Conservation (phyloP, 2,888 invertebrate species). For the Orthonychiurus folsomi region DNA sequence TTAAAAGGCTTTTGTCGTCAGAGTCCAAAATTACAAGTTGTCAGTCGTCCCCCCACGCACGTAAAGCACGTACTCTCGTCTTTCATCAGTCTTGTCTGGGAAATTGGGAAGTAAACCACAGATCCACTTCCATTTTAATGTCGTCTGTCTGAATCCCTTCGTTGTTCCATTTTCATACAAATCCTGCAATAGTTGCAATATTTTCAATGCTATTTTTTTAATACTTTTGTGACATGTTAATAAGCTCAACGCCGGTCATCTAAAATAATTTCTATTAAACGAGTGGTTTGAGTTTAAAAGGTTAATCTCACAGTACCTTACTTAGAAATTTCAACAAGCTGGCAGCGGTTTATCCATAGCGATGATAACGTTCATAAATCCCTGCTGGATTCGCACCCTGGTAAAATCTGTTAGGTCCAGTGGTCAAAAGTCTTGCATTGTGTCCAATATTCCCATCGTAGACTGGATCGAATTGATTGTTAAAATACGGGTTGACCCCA, state of each 20-base stretch:
- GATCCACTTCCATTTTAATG: too few relatives aligned
- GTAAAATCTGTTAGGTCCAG: slow-evolving; percentile 13
- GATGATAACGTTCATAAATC: slow-evolving; percentile 8
- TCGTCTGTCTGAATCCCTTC: too few relatives aligned
- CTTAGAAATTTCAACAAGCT: background rate
- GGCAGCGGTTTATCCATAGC: slow-evolving; percentile 5
- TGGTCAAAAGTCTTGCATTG: background rate
- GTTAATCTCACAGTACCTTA: background rate
- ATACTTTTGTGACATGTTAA: too few relatives aligned
- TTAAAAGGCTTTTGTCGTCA: background rate
- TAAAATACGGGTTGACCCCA: background rate
- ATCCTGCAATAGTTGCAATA: too few relatives aligned
- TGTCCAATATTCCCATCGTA: slow-evolving; percentile 2
- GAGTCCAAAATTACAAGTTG: background rate
- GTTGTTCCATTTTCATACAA: too few relatives aligned
- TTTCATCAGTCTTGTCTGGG: background rate
- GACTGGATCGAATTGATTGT: slow-evolving; percentile 6
- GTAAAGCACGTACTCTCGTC: background rate
- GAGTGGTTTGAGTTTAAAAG: background rate
- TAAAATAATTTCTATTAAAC: background rate
- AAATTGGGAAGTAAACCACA: too few relatives aligned
- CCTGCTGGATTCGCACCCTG: slow-evolving; percentile 7
- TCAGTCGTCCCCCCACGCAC: background rate
- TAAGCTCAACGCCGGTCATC: too few relatives aligned
- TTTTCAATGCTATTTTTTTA: background rate